These are phyloP conservation scores for Panzeria rudis DNA, from an alignment of 2,888 invertebrate species.

Conservation along the genomic window DNA sequence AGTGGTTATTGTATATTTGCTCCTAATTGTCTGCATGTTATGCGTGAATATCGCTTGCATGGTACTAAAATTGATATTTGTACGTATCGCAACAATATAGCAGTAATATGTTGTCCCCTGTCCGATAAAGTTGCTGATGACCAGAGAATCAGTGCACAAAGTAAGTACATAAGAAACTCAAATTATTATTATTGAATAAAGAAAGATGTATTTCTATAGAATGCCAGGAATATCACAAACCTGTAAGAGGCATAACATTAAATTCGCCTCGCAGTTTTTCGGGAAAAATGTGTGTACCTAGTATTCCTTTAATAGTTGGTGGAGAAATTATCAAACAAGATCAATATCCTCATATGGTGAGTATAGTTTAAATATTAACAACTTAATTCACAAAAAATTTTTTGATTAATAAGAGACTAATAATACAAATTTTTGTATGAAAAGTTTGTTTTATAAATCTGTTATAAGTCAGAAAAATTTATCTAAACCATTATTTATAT, in stretches of 20 bases:
- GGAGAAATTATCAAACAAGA: conserved; percentile 84
- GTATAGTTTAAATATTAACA: too few species aligned
- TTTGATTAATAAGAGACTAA: too few species aligned
- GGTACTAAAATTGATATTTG: conserved; percentile 80
- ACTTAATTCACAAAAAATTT: too few species aligned
- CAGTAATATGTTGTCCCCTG: conserved; percentile 83
- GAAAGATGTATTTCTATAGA: too few species aligned
- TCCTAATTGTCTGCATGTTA: conserved; percentile 80
- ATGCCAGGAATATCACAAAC: conserved; percentile 85
- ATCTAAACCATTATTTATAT: too few species aligned
- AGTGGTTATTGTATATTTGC: conserved; percentile 82
- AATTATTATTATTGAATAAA: too few species aligned
- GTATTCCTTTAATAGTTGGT: conserved; percentile 85
- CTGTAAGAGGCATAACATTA: conserved; percentile 77
- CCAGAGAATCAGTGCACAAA: conserved; percentile 80
- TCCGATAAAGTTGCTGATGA: conserved; percentile 78
- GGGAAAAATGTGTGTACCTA: conserved; percentile 79
- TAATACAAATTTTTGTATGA: too few species aligned
- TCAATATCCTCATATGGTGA: conserved; percentile 87
- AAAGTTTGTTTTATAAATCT: too few species aligned
- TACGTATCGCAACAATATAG: conserved; percentile 77
- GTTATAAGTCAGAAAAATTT: too few species aligned
- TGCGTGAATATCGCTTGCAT: conserved; percentile 80
- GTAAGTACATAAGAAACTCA: too few species aligned
- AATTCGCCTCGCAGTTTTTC: conserved; percentile 76